Evolutionary conservation across 1,140 invertebrate genomes (phyloP), one percentile per base, ranked within the genome.

Genomic region (Calycopis cecrops): DNA sequence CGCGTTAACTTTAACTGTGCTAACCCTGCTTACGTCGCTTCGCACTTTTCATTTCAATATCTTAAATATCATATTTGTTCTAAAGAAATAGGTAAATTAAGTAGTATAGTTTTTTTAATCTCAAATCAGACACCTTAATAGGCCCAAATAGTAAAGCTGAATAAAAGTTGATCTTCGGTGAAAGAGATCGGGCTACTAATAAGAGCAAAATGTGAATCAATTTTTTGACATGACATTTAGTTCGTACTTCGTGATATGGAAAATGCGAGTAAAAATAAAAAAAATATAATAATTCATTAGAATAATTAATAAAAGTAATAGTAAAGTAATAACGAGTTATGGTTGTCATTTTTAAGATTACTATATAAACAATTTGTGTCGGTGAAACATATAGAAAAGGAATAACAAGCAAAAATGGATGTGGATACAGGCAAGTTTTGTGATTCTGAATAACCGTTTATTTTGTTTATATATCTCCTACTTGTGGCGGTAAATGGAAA

Each of bases 401-500:
- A n/a, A 4, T 9, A 37, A 37, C 35, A 40, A 28, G 34, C 28
- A 52, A 61, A 55, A 56, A 79, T 79, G 76, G 76, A 79, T 57
- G 70, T 79, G 28, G 76, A 75, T 55, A 71, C 71, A 56, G 76
- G 76, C 74, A 63, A 56, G 62, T 66, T 54, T 40, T 35, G 37
- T 8, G 6, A 18, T 48, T 17, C 7, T 10, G 18, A 48, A 10
- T 12, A 33, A 33, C 12, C 1, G 33, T 11, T 28, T 48, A n/a
- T 28, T 9, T 33, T 7, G n/a, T 48, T n/a, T n/a, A 48, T 28
- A 6, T 28, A 3, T 6, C 2, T 6, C 21, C 21, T 28, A 3
- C 21, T 28, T 6, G 21, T 28, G 21, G 21, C 21, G 21, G 21
- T 28, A 28, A 2, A 28, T 28, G 21, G 6, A 6, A 28, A 28